These are phyloP conservation scores for Marronus borbonicus DNA, from an alignment of 2,888 invertebrate species.

Conservation along the genomic window DNA sequence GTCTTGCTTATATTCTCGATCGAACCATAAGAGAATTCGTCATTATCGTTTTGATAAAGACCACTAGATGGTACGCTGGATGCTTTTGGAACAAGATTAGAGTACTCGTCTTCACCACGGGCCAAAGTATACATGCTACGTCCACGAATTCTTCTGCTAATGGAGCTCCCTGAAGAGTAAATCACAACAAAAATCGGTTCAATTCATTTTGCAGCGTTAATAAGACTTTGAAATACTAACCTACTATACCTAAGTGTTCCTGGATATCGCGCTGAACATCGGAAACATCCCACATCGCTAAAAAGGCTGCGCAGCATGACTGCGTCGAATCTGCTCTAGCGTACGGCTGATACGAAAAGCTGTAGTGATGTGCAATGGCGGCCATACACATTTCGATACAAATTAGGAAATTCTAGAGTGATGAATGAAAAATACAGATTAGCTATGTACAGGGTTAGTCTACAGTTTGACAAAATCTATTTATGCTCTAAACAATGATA, in stretches of 20 bases:
- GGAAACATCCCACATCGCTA: conserved; percentile 97
- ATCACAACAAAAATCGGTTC: neutral
- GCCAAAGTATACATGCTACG: conserved; percentile 83
- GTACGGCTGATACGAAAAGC: conserved; percentile 94
- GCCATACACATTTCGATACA: conserved; percentile 99
- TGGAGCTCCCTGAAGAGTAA: conserved; percentile 76
- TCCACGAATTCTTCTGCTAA: conserved; percentile 85
- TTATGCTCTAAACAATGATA: too few relatives aligned
- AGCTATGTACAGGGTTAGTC: too few relatives aligned
- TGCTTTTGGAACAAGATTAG: conserved; percentile 62
- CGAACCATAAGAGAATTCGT: conserved; percentile 67
- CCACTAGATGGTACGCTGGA: conserved; percentile 63
- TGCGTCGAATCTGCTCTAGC: conserved; percentile 70
- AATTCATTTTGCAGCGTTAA: neutral
- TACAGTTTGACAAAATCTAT: too few relatives aligned
- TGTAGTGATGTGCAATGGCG: conserved; percentile 95
- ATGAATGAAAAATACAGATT: conserved; percentile 5
- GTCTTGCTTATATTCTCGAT: conserved; percentile 58
- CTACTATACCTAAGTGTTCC: conserved; percentile 93
- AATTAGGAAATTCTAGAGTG: conserved; percentile 90
- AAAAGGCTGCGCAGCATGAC: conserved; percentile 84
- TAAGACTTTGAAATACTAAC: conserved; percentile 69
- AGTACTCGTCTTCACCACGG: conserved; percentile 77
- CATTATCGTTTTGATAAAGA: conserved; percentile 65
- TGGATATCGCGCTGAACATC: conserved; percentile 94